These are phyloP conservation scores for Paracanthobrama guichenoti DNA, from an alignment of 2,113 vertebrate species.

Conservation along the genomic window DNA sequence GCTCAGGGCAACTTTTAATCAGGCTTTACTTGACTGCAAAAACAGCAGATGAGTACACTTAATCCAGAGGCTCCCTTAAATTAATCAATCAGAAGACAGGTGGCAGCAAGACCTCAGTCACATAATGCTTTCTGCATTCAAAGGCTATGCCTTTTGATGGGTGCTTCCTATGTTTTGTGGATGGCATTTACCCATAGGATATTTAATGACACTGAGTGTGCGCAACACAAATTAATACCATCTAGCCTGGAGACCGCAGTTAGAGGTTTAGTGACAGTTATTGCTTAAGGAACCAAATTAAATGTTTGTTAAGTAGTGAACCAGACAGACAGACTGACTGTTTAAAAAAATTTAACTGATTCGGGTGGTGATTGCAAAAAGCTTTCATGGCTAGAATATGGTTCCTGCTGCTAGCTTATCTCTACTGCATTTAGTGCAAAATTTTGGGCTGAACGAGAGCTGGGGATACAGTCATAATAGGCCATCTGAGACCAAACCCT, in stretches of 20 bases:
- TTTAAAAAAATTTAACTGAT: slow-evolving; percentile 52
- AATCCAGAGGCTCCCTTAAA: slow-evolving; percentile 38
- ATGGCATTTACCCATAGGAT: neutral
- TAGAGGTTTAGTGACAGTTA: neutral
- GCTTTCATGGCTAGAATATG: slow-evolving; percentile 48
- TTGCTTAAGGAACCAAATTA: slow-evolving; percentile 1
- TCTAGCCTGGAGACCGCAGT: neutral
- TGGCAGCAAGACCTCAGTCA: slow-evolving; percentile 23
- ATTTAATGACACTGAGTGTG: neutral
- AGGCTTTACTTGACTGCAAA: slow-evolving; percentile 28
- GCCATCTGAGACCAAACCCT: neutral
- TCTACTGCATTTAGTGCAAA: slow-evolving; percentile 30
- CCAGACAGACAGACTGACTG: slow-evolving; percentile 19
- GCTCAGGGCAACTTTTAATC: slow-evolving; percentile 52
- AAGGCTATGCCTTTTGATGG: neutral
- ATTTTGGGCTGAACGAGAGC: neutral
- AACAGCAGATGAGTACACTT: slow-evolving; percentile 36
- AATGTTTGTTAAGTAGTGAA: slow-evolving; percentile 6
- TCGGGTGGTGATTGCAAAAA: slow-evolving; percentile 43
- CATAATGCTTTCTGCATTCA: neutral
- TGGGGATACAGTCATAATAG: neutral
- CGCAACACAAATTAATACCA: slow-evolving; percentile 24
- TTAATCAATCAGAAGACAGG: slow-evolving; percentile 45
- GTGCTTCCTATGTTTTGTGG: neutral
- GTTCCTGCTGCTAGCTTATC: slow-evolving; percentile 33